Conservation (phyloP, 2,888 invertebrate species). For the Chymomyza amoena region DNA sequence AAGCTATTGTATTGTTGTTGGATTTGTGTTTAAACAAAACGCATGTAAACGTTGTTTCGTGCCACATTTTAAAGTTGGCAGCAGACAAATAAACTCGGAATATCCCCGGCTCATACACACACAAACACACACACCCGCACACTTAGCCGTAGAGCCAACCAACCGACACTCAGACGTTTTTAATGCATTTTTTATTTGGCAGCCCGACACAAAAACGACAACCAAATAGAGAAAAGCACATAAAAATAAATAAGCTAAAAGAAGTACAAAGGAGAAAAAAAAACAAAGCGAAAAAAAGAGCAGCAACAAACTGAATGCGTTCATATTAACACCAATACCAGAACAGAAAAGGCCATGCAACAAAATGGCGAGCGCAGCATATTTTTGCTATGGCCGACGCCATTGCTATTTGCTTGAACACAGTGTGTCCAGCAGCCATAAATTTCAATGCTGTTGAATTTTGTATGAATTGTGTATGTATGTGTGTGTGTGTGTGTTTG, state of each 20-base stretch:
- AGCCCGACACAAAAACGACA: slow-evolving; percentile 55
- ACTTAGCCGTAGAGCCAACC: neutral
- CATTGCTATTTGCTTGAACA: slow-evolving; percentile 1
- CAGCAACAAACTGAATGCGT: neutral
- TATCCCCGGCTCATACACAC: neutral
- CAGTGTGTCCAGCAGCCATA: slow-evolving; percentile 68
- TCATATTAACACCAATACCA: slow-evolving; percentile 17
- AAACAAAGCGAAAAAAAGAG: neutral
- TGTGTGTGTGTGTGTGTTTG: neutral
- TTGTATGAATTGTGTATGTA: slow-evolving; percentile 47
- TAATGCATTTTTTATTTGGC: slow-evolving; percentile 70
- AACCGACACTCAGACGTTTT: slow-evolving; percentile 56
- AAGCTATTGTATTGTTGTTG: neutral
- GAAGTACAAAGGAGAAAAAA: neutral
- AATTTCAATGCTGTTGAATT: slow-evolving; percentile 70
- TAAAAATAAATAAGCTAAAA: slow-evolving; percentile 68
- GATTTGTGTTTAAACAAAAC: slow-evolving; percentile 5
- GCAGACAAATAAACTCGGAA: slow-evolving; percentile 49
- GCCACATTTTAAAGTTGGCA: slow-evolving; percentile 27
- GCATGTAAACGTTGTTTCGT: neutral
- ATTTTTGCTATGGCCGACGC: slow-evolving; percentile 51
- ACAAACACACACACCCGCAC: neutral
- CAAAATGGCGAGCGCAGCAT: slow-evolving; percentile 50
- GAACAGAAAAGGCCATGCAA: slow-evolving; percentile 26
- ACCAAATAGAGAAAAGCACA: slow-evolving; percentile 67